Conservation (phyloP, 2,888 invertebrate genomes). For the Aquatica leii region DNA sequence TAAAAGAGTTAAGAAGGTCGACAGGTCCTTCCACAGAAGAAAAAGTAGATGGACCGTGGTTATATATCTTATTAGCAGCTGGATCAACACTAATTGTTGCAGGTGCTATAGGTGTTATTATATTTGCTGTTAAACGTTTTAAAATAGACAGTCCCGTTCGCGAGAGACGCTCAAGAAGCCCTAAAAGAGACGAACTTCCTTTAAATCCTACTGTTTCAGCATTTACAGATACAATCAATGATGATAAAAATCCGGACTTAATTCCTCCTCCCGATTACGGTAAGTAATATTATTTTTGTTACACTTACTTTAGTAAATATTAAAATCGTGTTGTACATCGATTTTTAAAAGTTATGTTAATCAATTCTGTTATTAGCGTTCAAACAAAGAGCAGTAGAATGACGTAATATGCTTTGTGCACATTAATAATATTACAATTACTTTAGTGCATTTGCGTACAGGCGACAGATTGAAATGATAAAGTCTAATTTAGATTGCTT, state of each 20-base stretch:
- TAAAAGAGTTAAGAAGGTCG: conserved; percentile 61
- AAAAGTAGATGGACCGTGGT: conserved; percentile 52
- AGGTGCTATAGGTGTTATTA: conserved; percentile 56
- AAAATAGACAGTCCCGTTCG: conserved; percentile 58
- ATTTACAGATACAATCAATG: conserved; percentile 55
- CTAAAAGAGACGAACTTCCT: conserved; percentile 53
- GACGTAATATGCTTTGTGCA: too few species aligned
- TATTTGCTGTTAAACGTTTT: conserved; percentile 56
- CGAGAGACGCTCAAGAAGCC: conserved; percentile 53
- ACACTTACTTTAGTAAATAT: too few species aligned
- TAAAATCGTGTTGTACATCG: too few species aligned
- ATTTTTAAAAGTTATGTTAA: too few species aligned
- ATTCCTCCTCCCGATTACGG: conserved; percentile 60
- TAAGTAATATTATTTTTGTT: conserved; percentile 41
- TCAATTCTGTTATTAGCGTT: too few species aligned
- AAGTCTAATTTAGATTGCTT: too few species aligned
- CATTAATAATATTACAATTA: too few species aligned
- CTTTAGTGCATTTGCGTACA: too few species aligned
- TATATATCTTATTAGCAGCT: conserved; percentile 57
- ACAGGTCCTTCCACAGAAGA: conserved; percentile 52
- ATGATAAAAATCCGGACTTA: conserved; percentile 61
- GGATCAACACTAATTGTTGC: conserved; percentile 59
- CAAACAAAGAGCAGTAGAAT: too few species aligned
- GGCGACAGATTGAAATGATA: too few species aligned
- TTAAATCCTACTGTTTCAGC: conserved; percentile 55